These are phyloP conservation scores for Sinotaia quadrata DNA, from an alignment of 2,888 invertebrate species.

Conservation along the genomic window DNA sequence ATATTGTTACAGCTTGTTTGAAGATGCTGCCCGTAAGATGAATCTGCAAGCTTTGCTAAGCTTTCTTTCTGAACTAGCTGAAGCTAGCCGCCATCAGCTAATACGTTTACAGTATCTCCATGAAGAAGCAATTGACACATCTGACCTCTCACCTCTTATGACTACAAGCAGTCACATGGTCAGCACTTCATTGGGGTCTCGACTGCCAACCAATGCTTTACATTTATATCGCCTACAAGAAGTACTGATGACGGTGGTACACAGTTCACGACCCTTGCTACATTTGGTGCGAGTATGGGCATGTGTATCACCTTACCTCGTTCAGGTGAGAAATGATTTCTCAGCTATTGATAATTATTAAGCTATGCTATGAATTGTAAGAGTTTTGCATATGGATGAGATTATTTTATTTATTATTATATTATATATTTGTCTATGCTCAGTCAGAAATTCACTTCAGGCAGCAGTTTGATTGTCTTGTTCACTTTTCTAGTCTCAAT, in stretches of 20 bases:
- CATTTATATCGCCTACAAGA: slow-evolving; percentile 89
- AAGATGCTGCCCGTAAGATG: slow-evolving; percentile 88
- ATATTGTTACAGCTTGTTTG: slow-evolving; percentile 81
- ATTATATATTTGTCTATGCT: no score
- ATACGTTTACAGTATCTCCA: slow-evolving; percentile 57
- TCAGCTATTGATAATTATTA: no score
- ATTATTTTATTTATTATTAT: no score
- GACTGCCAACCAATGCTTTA: slow-evolving; percentile 66
- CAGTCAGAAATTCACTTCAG: no score
- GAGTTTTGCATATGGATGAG: no score
- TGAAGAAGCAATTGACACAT: not conserved
- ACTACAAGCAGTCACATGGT: not conserved
- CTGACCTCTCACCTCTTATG: slow-evolving; percentile 30
- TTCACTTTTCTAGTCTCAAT: no score
- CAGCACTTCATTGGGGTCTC: slow-evolving; percentile 8
- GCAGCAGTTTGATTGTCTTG: no score
- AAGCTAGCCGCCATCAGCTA: slow-evolving; percentile 88
- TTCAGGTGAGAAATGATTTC: slow-evolving; percentile 83
- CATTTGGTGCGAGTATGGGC: slow-evolving; percentile 95
- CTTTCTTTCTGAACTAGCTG: slow-evolving; percentile 86
- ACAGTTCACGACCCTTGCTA: slow-evolving; percentile 88
- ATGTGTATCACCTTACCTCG: slow-evolving; percentile 91
- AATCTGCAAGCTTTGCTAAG: slow-evolving; percentile 87
- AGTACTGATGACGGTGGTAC: slow-evolving; percentile 88
- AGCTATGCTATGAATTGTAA: no score